Evolutionary conservation across 2,888 invertebrate genomes (phyloP).

Genomic region (Leucoptera coffeella): DNA sequence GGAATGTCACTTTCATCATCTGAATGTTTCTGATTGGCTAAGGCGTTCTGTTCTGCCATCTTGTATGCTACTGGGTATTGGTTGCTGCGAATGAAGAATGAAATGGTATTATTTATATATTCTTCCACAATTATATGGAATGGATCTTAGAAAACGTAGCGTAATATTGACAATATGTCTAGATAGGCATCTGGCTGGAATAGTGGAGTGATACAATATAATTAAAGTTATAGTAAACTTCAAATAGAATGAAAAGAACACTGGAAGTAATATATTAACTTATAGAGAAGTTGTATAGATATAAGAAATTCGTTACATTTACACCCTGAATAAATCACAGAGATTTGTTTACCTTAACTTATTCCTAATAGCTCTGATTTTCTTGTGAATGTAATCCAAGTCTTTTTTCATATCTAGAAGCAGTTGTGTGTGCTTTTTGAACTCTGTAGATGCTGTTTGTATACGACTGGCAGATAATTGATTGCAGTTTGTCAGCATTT

Average conservation of each 20-base stretch:
- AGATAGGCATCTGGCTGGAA: no score
- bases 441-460: constrained; percentile 80
- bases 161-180: no score
- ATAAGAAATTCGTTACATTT: no score
- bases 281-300: no score
- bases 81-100: constrained; percentile 20
- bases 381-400: constrained; percentile 88
- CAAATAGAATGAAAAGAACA: no score
- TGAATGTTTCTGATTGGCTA: constrained; percentile 29
- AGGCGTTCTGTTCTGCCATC: constrained; percentile 47
- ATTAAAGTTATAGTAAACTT: no score
- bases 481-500: constrained; percentile 97
- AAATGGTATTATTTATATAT: neutral
- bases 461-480: constrained; percentile 84
- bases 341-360: constrained; percentile 75
- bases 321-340: no score
- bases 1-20: constrained; percentile 23
- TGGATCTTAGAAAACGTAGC: no score
- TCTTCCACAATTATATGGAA: no score
- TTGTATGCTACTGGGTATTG: constrained; percentile 66
- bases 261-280: no score
- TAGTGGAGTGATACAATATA: no score
- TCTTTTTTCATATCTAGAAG: constrained; percentile 91
- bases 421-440: constrained; percentile 83
- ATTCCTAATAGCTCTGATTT: constrained; percentile 76